Evolutionary conservation across 2,888 invertebrate genomes (phyloP), one percentile per base, ranked within the genome.

Genomic region (Caenorhabditis becei): DNA sequence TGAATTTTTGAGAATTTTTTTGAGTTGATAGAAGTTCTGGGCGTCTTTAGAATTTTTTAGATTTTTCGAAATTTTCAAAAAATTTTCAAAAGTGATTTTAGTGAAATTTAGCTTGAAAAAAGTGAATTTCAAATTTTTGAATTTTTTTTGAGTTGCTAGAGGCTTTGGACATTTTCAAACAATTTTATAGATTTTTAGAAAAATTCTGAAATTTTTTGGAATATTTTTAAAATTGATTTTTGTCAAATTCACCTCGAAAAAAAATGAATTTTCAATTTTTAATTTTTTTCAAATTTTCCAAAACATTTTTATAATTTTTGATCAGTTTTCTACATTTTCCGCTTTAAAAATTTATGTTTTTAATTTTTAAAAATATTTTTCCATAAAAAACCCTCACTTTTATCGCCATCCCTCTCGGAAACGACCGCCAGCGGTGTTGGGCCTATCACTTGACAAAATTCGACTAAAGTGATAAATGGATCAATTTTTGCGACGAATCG

Each of bases 371-470:
- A 10, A 41, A 41, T 8, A 8, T 35, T 35, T 35, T 35, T 35
- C 35, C 5, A 8, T 35, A 41, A 41, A 14, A 41, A 63, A 53
- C 5, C 7, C 53, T 26, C 20, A 77, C 81, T 28, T 59, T 82
- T 56, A 59, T 82, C 65, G 20, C 74, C 65, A 1, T 28, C 24
- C 10, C 63, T 28, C 24, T 56, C 11, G 61, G 88, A 79, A 54
- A 86, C 74, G 20, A 84, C 59, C 14, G 77, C 61, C 1, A 89
- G 53, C 16, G 89, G 87, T 65, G 75, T 83, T 1, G 88, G 88
- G 1, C 89, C 88, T 54, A 84, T 77, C 16, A 89, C 88, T 83
- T 90, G 89, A 63, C 89, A 89, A 72, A 89, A 89, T 56, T 89
- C 89, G 28, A 89, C 82, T 26, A 89, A 78, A 20, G 86, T 71